Base-by-base conservation (phyloP, 1,140 invertebrate genomes). In the Bombyx mori region DNA sequence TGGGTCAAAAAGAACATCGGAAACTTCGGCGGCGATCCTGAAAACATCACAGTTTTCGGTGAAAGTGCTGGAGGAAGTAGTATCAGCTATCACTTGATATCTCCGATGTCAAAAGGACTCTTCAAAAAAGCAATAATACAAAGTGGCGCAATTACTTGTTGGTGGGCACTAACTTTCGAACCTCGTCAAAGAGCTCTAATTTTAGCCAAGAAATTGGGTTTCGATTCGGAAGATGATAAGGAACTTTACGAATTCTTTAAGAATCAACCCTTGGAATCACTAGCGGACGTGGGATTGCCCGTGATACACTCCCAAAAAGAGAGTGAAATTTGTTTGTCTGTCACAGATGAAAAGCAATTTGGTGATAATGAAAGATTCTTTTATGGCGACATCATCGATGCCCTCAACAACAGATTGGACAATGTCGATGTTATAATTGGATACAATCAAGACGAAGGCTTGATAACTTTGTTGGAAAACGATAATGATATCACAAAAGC, bases 1-100 rank as follows among this genome's bases (percentile, higher is more conserved):
- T 92, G 90, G 82, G 86, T 93, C 0, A 88, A 92, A 71, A 84
- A 89, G 47, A 93, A 94, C 62, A 92, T 93, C 42, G 26, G 80
- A 12, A 69, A 85, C 58, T 94, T 94, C 68, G 92, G 92, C 6
- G 93, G 93, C 1, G 91, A 93, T 80, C 77, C 89, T 0, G 63
- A 86, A n/a, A 89, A 90, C 35, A 88, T 94, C 0, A 90, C 89
- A 0, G 81, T 92, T 54, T 88, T 88, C 10, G 91, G 91, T 0
- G 89, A 91, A 65, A 89, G 89, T 62, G 89, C 89, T 10, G 91
- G 91, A 3, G 89, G 80, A 0, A 87, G 76, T 0, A 78, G 88
- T n/a, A 83, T 86, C 0, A 82, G 85, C 6, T 0, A 83, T 54
- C 79, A 89, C 18, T 74, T 86, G 0, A 60, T 89, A 3, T 87